These are phyloP conservation scores for Orchestia grillus DNA, from an alignment of 1,140 invertebrate genomes.

Conservation along the genomic window DNA sequence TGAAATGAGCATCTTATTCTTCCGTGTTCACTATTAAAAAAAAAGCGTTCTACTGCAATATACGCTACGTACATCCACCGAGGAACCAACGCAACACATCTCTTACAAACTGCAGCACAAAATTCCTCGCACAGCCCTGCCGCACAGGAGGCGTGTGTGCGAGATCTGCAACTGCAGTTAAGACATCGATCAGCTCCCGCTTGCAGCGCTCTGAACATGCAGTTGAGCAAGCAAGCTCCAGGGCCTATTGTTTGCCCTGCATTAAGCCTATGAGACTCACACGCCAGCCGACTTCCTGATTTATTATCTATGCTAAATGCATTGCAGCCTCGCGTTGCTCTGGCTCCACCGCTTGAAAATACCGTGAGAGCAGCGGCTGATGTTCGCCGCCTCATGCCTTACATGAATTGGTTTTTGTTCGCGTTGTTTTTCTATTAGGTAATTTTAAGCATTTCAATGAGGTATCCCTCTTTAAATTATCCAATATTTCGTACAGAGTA, in stretches of 20 bases:
- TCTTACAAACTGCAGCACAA: background rate
- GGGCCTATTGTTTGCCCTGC: background rate
- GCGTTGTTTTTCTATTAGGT: background rate
- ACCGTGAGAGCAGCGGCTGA: background rate
- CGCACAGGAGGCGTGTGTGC: background rate
- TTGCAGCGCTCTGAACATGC: background rate
- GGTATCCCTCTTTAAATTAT: background rate
- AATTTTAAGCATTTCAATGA: background rate
- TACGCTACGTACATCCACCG: background rate
- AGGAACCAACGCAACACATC: background rate
- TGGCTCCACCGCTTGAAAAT: background rate
- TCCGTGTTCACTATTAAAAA: background rate
- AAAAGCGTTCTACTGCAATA: background rate
- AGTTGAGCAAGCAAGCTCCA: background rate
- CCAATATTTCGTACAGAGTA: background rate
- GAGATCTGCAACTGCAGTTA: background rate
- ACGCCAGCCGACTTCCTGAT: background rate
- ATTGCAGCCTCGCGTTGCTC: background rate
- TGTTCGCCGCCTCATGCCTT: too few species aligned
- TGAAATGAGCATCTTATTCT: background rate
- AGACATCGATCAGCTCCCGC: constrained; percentile 3
- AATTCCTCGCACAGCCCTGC: background rate
- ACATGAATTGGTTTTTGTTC: too few species aligned
- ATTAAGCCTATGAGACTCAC: constrained; percentile 4
- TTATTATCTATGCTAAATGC: constrained; percentile 40